Base-by-base conservation (phyloP, 2,113 vertebrate genomes). In the Ophiodon elongatus region DNA sequence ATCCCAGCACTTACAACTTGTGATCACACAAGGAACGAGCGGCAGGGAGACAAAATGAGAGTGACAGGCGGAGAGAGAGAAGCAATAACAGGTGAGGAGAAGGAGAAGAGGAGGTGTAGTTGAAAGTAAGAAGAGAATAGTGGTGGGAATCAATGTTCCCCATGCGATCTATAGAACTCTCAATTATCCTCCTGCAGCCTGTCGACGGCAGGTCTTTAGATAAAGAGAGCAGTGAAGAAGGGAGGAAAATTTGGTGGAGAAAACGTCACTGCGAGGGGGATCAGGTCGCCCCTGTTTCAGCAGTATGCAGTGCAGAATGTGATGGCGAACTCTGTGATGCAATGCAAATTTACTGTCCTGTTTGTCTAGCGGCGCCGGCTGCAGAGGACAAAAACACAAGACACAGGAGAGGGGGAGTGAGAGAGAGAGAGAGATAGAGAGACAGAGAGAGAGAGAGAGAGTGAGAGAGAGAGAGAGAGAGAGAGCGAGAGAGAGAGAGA, bases 171-270 rank as follows among this genome's bases (percentile, higher is more conserved):
- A 92, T 92, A 92, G 73, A 87, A 88, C 91, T 92, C 90, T 93
- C 91, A 94, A 94, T 94, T 93, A 94, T 93, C 91, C 85, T 80
- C 52, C 87, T 85, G 91, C 85, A 88, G 89, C 82, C 88, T 88
- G 93, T 84, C 92, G 79, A 70, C 91, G 73, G 90, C 85, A 54
- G 87, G 82, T 91, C 91, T 91, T 33, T 57, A 90, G 90, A 89
- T 82, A 70, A 90, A 87, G 88, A 84, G 65, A 56, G 71, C 65
- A 76, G 60, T 7, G 45, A 64, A 37, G 54, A 33, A 35, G 43
- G 57, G 72, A 87, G 80, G 73, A 83, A 74, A 80, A 88, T 78
- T 81, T 13, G 15, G 71, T 1, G 60, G 77, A 84, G 82, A 84
- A 80, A 62, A 84, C 39, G 62, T 87, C 82, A 73, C 69, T 1